Conservation (phyloP, 2,113 vertebrate genomes). For the Bubo bubo region DNA sequence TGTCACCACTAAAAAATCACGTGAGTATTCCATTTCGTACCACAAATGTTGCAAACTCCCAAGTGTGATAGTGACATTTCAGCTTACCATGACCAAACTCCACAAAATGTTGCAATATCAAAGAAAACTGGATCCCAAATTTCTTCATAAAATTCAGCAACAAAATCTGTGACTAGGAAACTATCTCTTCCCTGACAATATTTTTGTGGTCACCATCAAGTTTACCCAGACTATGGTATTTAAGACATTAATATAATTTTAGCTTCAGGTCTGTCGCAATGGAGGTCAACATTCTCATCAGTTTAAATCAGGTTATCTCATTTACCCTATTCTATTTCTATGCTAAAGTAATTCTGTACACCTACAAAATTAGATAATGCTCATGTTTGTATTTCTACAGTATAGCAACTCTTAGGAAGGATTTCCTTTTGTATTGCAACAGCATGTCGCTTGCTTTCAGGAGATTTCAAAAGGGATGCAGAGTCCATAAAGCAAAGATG, state of each 20-base stretch:
- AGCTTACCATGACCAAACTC: rapidly evolving
- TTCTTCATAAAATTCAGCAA: neutral
- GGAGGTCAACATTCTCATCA: neutral
- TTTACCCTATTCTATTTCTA: neutral
- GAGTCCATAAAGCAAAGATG: neutral
- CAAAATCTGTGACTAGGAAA: neutral
- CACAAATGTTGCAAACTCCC: neutral
- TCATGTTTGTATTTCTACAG: neutral
- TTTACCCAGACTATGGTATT: neutral
- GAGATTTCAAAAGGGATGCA: neutral
- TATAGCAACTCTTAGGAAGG: neutral
- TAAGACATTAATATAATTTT: neutral
- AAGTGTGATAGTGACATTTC: neutral
- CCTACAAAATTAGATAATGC: neutral
- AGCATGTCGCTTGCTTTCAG: neutral
- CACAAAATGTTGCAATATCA: neutral
- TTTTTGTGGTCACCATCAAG: neutral
- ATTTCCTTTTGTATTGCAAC: neutral
- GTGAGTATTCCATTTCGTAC: conserved; percentile 65
- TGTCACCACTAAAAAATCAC: conserved; percentile 90
- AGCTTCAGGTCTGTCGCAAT: neutral
- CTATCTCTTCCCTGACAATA: neutral
- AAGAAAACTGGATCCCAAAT: neutral
- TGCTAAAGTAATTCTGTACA: neutral
- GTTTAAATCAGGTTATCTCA: neutral